A percentile compares a stretch with the other conserved stretches of the same genome.
Evolutionary conservation across 1,140 invertebrate species (phyloP).

Genomic region (Metopolophium dirhodum): DNA sequence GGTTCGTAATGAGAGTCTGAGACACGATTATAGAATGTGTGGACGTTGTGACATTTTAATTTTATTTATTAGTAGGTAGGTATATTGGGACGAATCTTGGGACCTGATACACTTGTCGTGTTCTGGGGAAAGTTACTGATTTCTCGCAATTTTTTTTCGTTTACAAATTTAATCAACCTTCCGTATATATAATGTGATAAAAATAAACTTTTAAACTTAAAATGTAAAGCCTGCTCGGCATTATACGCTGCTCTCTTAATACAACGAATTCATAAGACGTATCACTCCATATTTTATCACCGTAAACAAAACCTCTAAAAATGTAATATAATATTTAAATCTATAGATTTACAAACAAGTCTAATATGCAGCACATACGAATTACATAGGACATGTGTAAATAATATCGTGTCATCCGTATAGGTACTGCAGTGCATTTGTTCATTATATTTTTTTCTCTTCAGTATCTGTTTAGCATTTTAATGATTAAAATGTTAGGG

Average conservation of each 20-base stretch:
- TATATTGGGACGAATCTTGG: conserved; percentile 42
- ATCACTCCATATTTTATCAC: background rate
- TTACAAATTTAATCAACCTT: background rate
- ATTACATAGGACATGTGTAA: background rate
- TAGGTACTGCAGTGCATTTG: background rate
- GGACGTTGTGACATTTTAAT: conserved; percentile 52
- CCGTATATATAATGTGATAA: background rate
- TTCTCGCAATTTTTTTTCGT: conserved; percentile 38
- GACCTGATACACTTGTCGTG: conserved; percentile 44
- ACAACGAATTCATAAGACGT: background rate
- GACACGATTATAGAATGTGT: conserved; percentile 50
- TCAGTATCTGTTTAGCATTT: background rate
- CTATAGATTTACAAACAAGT: background rate
- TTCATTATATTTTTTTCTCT: conserved; percentile 6
- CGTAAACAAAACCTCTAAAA: background rate
- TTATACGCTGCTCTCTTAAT: background rate
- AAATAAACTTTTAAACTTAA: background rate
- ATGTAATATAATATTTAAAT: background rate
- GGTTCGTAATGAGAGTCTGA: conserved; percentile 44
- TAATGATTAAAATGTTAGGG: background rate
- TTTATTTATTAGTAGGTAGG: conserved; percentile 49
- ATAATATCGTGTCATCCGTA: background rate
- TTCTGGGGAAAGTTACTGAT: conserved; percentile 38
- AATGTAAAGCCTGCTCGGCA: background rate
- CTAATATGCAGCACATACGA: background rate